Evolutionary conservation across 2,113 vertebrate species (phyloP).

Genomic region (Trematomus loennbergii): DNA sequence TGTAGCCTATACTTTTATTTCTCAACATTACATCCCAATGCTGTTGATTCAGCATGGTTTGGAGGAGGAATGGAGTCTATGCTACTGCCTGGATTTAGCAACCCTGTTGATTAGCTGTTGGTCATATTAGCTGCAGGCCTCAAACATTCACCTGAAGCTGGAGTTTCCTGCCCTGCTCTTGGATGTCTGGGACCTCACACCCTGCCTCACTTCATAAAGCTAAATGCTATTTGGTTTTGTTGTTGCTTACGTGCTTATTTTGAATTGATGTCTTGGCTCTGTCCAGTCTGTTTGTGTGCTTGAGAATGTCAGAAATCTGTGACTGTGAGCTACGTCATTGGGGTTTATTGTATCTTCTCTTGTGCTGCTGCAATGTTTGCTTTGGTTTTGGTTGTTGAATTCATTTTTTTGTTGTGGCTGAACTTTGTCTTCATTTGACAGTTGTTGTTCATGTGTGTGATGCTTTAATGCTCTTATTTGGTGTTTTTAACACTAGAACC

Average conservation of each 20-base stretch:
- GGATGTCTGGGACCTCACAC: neutral
- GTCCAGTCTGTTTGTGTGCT: neutral
- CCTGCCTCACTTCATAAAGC: too few relatives aligned
- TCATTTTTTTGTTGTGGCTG: neutral
- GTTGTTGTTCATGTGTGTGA: neutral
- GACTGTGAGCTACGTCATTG: neutral
- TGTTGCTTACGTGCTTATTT: neutral
- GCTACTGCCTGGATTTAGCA: neutral
- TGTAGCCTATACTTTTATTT: neutral
- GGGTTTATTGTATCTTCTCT: neutral
- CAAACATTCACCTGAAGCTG: neutral
- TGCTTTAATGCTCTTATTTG: neutral
- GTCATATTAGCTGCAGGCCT: neutral
- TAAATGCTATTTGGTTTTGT: too few relatives aligned
- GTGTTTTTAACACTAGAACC: too few relatives aligned
- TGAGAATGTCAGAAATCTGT: neutral
- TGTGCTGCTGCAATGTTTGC: neutral
- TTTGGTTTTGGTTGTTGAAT: neutral
- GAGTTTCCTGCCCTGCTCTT: neutral
- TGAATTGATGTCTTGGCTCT: neutral
- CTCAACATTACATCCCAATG: neutral
- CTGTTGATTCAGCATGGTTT: neutral
- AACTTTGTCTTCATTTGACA: neutral
- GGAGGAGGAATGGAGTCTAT: neutral
- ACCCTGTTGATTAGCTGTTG: neutral